phyloP scores from a whole-genome alignment of 2,888 invertebrate genomes.

The Elgonia sp. region DNA sequence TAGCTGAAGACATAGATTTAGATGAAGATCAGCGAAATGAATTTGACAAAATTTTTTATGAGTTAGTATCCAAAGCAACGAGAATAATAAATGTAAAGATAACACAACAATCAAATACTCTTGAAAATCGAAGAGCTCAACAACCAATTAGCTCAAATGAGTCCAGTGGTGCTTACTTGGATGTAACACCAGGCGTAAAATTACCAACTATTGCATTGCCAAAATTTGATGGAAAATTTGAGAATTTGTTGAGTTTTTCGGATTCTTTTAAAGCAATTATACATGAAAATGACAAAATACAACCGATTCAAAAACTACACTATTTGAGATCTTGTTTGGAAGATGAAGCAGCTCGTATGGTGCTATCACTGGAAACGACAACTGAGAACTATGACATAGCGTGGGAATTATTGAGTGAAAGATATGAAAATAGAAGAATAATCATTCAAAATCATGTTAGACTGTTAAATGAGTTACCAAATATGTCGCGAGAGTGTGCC shows the following conservation, averaged over 20 bases:
- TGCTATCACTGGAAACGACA: constrained; percentile 47
- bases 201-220: constrained; percentile 31
- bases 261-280: constrained; percentile 59
- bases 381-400: constrained; percentile 69
- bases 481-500: constrained; percentile 33
- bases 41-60: constrained; percentile 29
- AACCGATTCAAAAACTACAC: constrained; percentile 70
- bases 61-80: constrained; percentile 22
- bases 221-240: constrained; percentile 29
- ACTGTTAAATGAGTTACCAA: constrained; percentile 54
- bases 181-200: too few relatives aligned
- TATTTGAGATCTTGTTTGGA: too few relatives aligned
- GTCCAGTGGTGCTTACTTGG: too few relatives aligned
- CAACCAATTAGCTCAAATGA: not conserved
- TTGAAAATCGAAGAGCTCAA: too few relatives aligned
- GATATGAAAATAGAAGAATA: constrained; percentile 54
- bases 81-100: constrained; percentile 1
- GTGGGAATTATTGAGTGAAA: constrained; percentile 42
- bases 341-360: constrained; percentile 43
- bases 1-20: constrained; percentile 19
- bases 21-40: constrained; percentile 29
- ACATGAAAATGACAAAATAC: constrained; percentile 62
- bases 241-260: constrained; percentile 40
- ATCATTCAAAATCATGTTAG: constrained; percentile 64
- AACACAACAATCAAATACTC: not conserved